phyloP scores from a whole-genome alignment of 1,140 invertebrate species.

The Phthorimaea operculella region DNA sequence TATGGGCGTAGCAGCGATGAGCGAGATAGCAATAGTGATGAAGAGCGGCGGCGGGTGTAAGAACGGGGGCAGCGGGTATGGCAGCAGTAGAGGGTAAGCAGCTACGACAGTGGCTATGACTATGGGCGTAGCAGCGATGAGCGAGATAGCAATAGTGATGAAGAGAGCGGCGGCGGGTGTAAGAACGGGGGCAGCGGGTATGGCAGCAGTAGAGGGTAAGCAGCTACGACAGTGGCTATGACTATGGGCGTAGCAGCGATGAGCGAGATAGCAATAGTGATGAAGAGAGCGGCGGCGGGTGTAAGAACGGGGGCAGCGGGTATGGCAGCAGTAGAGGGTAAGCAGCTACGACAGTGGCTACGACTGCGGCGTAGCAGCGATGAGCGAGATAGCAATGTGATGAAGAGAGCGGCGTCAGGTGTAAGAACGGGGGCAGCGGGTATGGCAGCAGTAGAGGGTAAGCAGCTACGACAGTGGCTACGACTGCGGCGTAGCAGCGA shows the following conservation, averaged over 20 bases:
- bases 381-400: conserved; percentile 15
- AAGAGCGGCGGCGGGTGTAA: too few relatives aligned
- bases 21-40: too few relatives aligned
- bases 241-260: conserved; percentile 13
- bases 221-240: conserved; percentile 5
- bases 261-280: conserved; percentile 15
- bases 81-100: background rate
- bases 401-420: conserved; percentile 9
- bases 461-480: background rate
- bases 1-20: too few relatives aligned
- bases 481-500: too few relatives aligned
- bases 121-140: too few relatives aligned
- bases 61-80: too few relatives aligned
- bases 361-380: conserved; percentile 13
- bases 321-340: conserved; percentile 3
- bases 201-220: background rate
- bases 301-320: conserved; percentile 14
- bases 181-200: too few relatives aligned
- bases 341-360: conserved; percentile 7
- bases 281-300: conserved; percentile 11
- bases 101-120: too few relatives aligned
- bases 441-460: conserved; percentile 4
- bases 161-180: too few relatives aligned
- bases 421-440: conserved; percentile 13
- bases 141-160: too few relatives aligned